Evolutionary conservation across 2,888 invertebrate species (phyloP), one percentile per base, ranked within the genome.

Genomic region (Poecilus cupreus): DNA sequence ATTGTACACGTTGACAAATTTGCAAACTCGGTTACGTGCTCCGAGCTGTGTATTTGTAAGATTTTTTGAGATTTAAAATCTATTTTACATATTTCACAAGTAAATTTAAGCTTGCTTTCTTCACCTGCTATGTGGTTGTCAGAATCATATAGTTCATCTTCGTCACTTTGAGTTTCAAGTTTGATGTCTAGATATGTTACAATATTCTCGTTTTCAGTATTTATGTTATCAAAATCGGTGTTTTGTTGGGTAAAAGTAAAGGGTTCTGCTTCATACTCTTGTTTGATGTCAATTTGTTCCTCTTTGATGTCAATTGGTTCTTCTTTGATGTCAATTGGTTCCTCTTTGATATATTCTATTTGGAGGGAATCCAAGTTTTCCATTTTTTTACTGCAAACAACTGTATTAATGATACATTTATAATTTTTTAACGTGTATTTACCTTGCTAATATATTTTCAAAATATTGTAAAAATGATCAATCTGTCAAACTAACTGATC

Each of bases 1-100:
- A 75, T 75, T 16, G 75, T 75, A 54, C 75, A 64, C 11, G 77
- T 77, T 16, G 60, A 77, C 64, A 54, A 20, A 13, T 77, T 64
- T 39, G 4, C 22, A 43, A 77, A 77, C 2, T 60, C 60, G 22
- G 37, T 77, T 77, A 49, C 32, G n/a, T 68, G 78, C 20, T 49
- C 49, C 2, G 64, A 13, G 26, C 64, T 78, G 18, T 68, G 76
- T 10, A 78, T 26, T 20, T 68, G 78, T n/a, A 68, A 26, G 68
- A 57, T 76, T 10, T 39, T 26, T 10, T 49, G 68, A 16, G 68
- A 68, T 13, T 37, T 13, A 39, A 68, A 78, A 18, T 49, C 78
- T 26, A 68, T 49, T 26, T 68, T 24, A 22, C 49, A 78, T 24
- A 78, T 68, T 46, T 78, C 49, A 20, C 68, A 78, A 46, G 46